Percentiles rank a stretch among this genome's conserved stretches.
Conservation (phyloP, 2,888 invertebrate genomes). For the Tortricodes alternella region DNA sequence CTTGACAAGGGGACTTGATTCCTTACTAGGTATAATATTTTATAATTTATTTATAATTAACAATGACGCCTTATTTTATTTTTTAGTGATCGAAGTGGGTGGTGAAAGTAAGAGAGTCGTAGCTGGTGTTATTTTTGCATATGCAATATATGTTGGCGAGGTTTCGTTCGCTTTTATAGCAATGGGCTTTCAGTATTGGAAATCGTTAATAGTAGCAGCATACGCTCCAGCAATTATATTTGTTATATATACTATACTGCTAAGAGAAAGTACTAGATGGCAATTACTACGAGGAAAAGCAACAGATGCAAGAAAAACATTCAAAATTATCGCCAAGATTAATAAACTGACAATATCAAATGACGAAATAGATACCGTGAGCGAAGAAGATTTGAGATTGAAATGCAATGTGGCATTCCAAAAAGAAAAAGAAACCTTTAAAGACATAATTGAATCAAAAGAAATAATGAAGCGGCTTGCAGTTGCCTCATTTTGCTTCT, state of each 20-base stretch:
- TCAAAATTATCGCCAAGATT: conserved; percentile 51
- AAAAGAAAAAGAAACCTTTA: conserved; percentile 56
- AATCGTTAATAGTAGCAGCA: conserved; percentile 53
- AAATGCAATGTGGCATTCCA: conserved; percentile 57
- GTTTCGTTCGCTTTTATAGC: conserved; percentile 60
- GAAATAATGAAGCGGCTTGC: conserved; percentile 60
- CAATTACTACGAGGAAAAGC: conserved; percentile 61
- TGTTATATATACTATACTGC: conserved; percentile 47
- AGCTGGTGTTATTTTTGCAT: conserved; percentile 63
- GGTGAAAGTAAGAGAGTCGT: conserved; percentile 63
- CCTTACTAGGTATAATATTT: neutral
- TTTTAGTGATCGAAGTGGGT: conserved; percentile 66
- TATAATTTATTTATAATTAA: neutral
- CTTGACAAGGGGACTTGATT: no score
- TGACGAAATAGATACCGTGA: conserved; percentile 54
- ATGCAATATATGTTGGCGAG: conserved; percentile 65
- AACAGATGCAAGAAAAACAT: conserved; percentile 53
- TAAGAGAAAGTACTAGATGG: conserved; percentile 68
- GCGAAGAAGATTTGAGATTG: conserved; percentile 50
- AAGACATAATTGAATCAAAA: conserved; percentile 58
- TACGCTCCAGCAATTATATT: conserved; percentile 60
- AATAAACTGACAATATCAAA: conserved; percentile 53
- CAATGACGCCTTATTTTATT: neutral
- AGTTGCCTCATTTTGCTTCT: conserved; percentile 62
- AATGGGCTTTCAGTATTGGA: conserved; percentile 64